Evolutionary conservation across 2,113 vertebrate genomes (phyloP).

Genomic region (Prunella fulvescens): DNA sequence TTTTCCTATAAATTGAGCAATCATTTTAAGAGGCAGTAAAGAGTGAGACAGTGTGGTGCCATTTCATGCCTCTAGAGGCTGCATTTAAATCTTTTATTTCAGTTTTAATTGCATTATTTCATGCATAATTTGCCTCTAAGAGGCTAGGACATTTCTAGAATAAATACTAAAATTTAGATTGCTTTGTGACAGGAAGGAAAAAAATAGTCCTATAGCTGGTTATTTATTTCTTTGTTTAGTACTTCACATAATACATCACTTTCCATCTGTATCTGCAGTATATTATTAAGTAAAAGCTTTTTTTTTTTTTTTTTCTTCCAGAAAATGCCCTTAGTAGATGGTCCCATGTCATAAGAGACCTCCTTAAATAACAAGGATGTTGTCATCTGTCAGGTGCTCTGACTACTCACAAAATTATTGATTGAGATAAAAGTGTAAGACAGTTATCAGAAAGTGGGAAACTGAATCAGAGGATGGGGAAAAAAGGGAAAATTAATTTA

Average conservation of each 20-base stretch:
- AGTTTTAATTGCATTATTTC: conserved; percentile 61
- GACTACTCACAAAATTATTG: conserved; percentile 23
- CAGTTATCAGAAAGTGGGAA: background rate
- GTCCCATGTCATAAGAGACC: background rate
- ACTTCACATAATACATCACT: conserved; percentile 14
- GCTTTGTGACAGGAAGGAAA: conserved; percentile 23
- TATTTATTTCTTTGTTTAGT: conserved; percentile 61
- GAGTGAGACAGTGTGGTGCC: conserved; percentile 46
- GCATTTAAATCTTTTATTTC: conserved; percentile 60
- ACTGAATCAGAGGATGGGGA: background rate
- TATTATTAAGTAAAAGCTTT: conserved; percentile 18
- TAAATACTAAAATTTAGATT: conserved; percentile 50
- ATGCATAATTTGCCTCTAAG: conserved; percentile 57
- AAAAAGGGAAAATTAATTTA: background rate
- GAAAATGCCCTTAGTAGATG: background rate
- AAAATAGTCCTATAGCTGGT: background rate
- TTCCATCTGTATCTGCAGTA: conserved; percentile 32
- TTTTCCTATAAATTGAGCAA: conserved; percentile 45
- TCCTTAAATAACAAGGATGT: conserved; percentile 51
- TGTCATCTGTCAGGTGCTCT: conserved; percentile 39
- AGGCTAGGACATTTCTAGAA: conserved; percentile 38
- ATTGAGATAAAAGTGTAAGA: background rate
- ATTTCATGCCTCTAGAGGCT: conserved; percentile 28
- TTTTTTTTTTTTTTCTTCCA: background rate
- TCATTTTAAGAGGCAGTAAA: conserved; percentile 42